A percentile compares a stretch with the other conserved stretches of the same genome.
Evolutionary conservation across 2,113 vertebrate genomes (phyloP).

Genomic region (Eulemur macaco): DNA sequence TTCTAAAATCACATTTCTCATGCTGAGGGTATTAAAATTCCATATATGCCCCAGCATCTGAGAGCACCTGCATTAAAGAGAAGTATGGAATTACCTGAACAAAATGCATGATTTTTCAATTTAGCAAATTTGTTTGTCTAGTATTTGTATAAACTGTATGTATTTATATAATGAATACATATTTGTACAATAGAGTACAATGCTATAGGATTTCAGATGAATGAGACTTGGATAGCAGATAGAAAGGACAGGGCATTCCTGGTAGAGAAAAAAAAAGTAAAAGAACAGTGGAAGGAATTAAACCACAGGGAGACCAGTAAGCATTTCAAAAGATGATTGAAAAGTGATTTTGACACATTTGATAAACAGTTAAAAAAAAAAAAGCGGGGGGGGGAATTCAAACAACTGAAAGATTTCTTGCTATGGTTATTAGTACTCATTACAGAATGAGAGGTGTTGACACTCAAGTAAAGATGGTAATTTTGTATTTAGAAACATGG

Average conservation of each 20-base stretch:
- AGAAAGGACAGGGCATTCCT: neutral
- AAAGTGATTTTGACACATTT: neutral
- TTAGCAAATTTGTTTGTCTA: neutral
- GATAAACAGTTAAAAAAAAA: neutral
- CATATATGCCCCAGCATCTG: neutral
- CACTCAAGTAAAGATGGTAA: neutral
- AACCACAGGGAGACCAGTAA: neutral
- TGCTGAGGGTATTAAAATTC: neutral
- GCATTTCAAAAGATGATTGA: neutral
- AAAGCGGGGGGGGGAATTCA: neutral
- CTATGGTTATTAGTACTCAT: neutral
- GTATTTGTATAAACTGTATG: neutral
- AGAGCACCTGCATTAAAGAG: neutral
- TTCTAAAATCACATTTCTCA: slow-evolving; percentile 6
- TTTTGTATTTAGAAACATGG: neutral
- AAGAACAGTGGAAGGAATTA: neutral
- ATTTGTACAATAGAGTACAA: neutral
- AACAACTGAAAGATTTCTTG: neutral
- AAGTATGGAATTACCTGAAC: neutral
- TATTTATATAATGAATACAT: neutral
- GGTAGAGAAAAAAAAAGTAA: neutral
- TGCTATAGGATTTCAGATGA: neutral
- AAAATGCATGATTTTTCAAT: neutral
- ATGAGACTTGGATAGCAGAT: neutral
- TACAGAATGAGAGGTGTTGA: neutral